Evolutionary conservation across 2,113 vertebrate species (phyloP).

Genomic region (Acrocephalus kingi): DNA sequence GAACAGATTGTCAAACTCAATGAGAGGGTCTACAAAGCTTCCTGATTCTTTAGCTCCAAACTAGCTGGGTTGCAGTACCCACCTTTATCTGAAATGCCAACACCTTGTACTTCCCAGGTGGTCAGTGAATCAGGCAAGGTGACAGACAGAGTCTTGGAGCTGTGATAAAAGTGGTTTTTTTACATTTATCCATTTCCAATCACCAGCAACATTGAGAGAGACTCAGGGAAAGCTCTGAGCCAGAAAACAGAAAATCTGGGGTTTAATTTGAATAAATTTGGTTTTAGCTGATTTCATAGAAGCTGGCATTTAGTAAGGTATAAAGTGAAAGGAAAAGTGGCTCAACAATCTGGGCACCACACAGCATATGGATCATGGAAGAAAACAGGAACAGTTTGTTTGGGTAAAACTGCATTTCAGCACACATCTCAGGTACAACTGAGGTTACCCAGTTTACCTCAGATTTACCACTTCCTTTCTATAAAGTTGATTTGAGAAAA

Average conservation of each 20-base stretch:
- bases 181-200: not conserved
- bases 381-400: not conserved
- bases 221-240: not conserved
- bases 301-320: not conserved
- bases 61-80: not conserved
- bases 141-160: slow-evolving; percentile 48
- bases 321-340: not conserved
- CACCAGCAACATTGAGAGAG: not conserved
- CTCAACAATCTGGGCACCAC: not conserved
- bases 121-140: slow-evolving; percentile 89
- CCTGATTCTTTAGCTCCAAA: not conserved
- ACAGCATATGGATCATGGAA: not conserved
- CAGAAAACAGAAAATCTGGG: not conserved
- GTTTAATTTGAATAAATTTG: not conserved
- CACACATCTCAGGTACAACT: accelerated
- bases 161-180: slow-evolving; percentile 29
- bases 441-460: not conserved
- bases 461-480: not conserved
- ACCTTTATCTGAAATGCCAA: slow-evolving; percentile 88
- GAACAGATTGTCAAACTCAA: not conserved
- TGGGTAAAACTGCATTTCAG: not conserved
- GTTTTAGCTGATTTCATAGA: not conserved
- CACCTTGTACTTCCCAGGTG: slow-evolving; percentile 88
- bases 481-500: not conserved
- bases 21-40: not conserved